These are phyloP conservation scores for Dorcus hopei DNA, from an alignment of 2,888 invertebrate species.

Conservation along the genomic window DNA sequence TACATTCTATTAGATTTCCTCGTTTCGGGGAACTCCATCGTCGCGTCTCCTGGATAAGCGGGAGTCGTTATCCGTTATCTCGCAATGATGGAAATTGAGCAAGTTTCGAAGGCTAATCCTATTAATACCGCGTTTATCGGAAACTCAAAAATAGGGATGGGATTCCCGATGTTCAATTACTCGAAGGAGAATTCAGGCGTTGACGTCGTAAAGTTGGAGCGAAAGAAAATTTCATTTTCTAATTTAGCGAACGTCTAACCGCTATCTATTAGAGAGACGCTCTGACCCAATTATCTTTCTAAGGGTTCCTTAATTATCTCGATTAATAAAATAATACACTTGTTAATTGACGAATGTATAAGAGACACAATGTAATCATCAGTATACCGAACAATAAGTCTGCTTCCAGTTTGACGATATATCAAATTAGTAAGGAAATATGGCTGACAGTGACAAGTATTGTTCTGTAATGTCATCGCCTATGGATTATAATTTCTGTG, in stretches of 20 bases:
- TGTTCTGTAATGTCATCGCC: conserved; percentile 38
- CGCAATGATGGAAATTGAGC: conserved; percentile 7
- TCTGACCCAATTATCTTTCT: too few species aligned
- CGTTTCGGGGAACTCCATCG: too few species aligned
- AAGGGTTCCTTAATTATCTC: neutral
- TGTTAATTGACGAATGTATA: neutral
- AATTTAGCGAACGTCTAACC: too few species aligned
- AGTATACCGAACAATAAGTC: conserved; percentile 24
- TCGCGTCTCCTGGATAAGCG: neutral
- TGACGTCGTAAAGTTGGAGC: neutral
- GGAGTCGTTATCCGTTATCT: conserved; percentile 1
- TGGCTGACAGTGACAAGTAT: conserved; percentile 39
- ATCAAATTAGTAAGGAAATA: conserved; percentile 38
- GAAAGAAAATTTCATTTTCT: neutral
- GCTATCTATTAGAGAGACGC: too few species aligned
- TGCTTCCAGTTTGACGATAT: conserved; percentile 36
- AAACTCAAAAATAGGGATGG: conserved; percentile 19
- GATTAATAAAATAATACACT: neutral
- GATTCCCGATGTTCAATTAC: neutral
- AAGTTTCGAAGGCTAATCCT: conserved; percentile 18
- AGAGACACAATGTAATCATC: neutral
- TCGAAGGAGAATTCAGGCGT: too few species aligned
- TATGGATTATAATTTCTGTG: conserved; percentile 38
- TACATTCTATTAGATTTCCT: too few species aligned
- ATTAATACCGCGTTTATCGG: conserved; percentile 21